Base-by-base conservation (phyloP, 2,797 vertebrate species). In the Rhabdophis nuchalis region DNA sequence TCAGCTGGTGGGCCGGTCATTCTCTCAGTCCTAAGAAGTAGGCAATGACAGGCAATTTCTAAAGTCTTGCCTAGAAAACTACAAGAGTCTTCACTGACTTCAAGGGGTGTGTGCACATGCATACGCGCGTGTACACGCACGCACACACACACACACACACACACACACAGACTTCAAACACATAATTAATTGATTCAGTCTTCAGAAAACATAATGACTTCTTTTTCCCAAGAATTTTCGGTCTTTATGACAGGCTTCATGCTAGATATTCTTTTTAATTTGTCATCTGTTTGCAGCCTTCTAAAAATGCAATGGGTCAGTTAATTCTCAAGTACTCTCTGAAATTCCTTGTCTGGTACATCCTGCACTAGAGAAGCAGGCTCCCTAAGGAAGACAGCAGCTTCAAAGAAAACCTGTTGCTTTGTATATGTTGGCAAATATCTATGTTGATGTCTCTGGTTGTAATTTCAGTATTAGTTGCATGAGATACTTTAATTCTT, bases 261-360 rank as follows among this genome's bases (percentile, higher is more conserved):
- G 54, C n/a, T 89, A 32, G 41, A 41, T 77, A 86, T 86, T 82
- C 29, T 93, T 86, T 87, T 87, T 60, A 68, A 89, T 58, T 29
- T 54, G 46, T 85, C 85, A 87, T 89, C 41, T 87, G 64, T 82
- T 90, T 88, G 41, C 29, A 92, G 54, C 25, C 57, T 89, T 64
- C 32, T 88, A 52, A 88, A 91, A 91, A 88, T 89, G 61, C 12
- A 50, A 56, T 54, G 11, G 32, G 25, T 53, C 85, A 58, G 36
- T 58, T 90, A 56, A 92, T 88, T 90, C 92, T 72, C 54, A 90
- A 85, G 53, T 32, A 77, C 54, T 87, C 56, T 25, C 64, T 88
- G 58, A 72, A 92, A 88, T 90, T 82, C 36, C 82, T 61, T 85
- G 29, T 23, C 9, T 32, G 57, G 8, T 90, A n/a, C 85, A 29